These are phyloP conservation scores for Desoria tigrina DNA, from an alignment of 2,888 invertebrate species.

Conservation along the genomic window DNA sequence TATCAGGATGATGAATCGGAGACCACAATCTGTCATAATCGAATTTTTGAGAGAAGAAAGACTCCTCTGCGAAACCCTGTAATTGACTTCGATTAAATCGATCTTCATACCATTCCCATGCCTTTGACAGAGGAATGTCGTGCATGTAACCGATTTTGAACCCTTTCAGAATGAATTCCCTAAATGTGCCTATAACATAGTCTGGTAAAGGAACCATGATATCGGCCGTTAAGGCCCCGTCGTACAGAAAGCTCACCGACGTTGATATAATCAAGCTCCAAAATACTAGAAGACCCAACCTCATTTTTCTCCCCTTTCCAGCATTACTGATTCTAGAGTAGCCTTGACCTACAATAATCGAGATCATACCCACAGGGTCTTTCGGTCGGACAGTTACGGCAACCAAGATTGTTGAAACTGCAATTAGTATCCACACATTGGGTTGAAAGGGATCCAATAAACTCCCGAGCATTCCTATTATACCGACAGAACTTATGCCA, in stretches of 20 bases:
- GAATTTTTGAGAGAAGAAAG: not conserved
- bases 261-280: conserved; percentile 13
- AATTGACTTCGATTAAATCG: not conserved
- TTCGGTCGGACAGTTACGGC: not conserved
- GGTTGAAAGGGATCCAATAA: not conserved
- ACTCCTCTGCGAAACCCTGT: not conserved
- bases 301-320: not conserved
- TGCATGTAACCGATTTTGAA: conserved; percentile 14
- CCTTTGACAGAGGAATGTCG: not conserved
- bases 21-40: not conserved
- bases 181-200: not conserved
- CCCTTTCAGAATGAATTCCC: conserved; percentile 5
- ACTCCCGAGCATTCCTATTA: not conserved
- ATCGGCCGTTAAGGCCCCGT: conserved; percentile 6
- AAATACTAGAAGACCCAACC: not conserved
- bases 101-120: not conserved
- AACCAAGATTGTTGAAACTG: not conserved
- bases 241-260: conserved; percentile 15
- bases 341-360: not conserved
- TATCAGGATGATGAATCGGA: not conserved
- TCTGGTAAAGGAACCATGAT: conserved; percentile 10
- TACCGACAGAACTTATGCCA: not conserved
- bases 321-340: not conserved
- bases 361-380: conserved; percentile 2
- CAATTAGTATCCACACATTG: not conserved